Conservation (phyloP, 2,113 vertebrate species). For the Oreotrochilus melanogaster region DNA sequence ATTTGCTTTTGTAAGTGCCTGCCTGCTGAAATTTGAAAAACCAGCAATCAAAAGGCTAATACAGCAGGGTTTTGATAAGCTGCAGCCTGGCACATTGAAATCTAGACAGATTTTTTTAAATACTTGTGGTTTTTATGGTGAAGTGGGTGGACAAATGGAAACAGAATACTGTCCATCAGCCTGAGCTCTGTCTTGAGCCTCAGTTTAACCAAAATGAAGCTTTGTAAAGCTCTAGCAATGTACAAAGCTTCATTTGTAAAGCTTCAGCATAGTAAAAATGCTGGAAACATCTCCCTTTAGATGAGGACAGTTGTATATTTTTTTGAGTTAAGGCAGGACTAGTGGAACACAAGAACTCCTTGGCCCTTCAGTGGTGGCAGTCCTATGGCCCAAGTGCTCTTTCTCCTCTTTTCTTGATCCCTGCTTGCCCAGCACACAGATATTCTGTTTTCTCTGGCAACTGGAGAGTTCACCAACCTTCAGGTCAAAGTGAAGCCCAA, state of each 20-base stretch:
- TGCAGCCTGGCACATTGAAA: neutral
- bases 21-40: neutral
- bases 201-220: neutral
- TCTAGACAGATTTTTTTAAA: slow-evolving; percentile 16
- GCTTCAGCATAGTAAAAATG: neutral
- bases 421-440: neutral
- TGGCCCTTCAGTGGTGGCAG: neutral
- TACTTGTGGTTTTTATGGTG: neutral
- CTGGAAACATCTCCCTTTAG: neutral
- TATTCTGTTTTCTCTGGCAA: neutral
- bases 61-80: neutral
- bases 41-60: neutral
- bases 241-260: too few species aligned
- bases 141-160: neutral
- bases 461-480: neutral
- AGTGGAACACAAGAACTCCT: neutral
- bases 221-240: too few species aligned
- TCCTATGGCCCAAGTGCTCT: neutral
- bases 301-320: neutral
- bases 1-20: neutral
- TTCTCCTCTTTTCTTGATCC: neutral
- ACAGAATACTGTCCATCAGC: neutral
- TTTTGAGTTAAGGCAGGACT: neutral
- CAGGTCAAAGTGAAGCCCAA: neutral
- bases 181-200: neutral